Conservation (phyloP, 2,797 vertebrate genomes). For the Acrocephalus scirpaceus region DNA sequence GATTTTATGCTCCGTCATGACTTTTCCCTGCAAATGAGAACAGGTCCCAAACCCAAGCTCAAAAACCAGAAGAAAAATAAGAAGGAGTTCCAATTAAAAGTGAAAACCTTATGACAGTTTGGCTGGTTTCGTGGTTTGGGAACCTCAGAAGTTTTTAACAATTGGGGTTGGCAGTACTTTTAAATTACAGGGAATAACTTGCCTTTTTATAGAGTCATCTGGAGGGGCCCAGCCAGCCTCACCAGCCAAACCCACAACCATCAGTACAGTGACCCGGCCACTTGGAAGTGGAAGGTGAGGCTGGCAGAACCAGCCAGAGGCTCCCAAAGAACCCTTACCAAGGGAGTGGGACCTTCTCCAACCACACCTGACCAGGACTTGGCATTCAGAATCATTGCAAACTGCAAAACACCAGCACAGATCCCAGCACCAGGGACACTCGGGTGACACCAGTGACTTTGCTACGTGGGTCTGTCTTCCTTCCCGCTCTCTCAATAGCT, state of each 20-base stretch:
- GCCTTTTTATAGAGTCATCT: background rate
- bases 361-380: background rate
- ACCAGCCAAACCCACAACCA: background rate
- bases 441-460: background rate
- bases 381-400: background rate
- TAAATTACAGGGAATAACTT: background rate
- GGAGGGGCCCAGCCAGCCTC: background rate
- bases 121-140: background rate
- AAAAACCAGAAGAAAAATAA: conserved; percentile 3
- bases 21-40: background rate
- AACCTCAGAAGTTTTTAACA: background rate
- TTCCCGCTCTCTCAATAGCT: background rate
- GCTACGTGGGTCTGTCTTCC: rapidly evolving
- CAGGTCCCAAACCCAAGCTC: background rate
- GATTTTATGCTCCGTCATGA: background rate
- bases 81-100: conserved; percentile 20
- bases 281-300: background rate
- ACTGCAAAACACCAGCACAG: background rate
- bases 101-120: background rate
- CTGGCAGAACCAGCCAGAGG: rapidly evolving
- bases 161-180: background rate
- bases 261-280: background rate
- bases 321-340: background rate
- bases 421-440: background rate
- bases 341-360: background rate